phyloP scores from a whole-genome alignment of 2,888 invertebrate species.

The Coronaproctus castanopsis region DNA sequence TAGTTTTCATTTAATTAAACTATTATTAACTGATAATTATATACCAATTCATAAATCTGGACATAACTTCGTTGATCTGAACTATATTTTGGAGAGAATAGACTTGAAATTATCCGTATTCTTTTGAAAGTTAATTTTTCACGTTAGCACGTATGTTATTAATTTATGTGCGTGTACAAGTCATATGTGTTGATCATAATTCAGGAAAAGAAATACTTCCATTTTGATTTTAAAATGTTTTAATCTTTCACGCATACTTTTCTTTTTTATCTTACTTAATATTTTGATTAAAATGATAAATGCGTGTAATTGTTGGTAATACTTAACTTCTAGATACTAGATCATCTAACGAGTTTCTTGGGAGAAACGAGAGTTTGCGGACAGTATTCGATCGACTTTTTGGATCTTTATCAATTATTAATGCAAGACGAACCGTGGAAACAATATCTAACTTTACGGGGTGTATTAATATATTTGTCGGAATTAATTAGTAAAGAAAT shows the following conservation, averaged over 20 bases:
- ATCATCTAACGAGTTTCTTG: conserved; percentile 69
- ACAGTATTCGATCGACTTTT: conserved; percentile 78
- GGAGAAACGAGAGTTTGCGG: conserved; percentile 70
- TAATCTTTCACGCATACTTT: no score
- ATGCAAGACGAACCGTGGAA: conserved; percentile 79
- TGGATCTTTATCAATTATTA: conserved; percentile 64
- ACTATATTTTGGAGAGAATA: no score
- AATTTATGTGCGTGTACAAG: no score
- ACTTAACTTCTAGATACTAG: conserved; percentile 47
- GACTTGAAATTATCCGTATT: background rate
- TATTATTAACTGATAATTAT: no score
- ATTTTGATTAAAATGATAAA: background rate
- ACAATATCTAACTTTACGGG: conserved; percentile 72
- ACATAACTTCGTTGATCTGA: no score
- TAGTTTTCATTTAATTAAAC: no score
- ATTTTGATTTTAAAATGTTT: no score
- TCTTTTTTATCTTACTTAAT: background rate
- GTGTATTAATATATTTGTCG: conserved; percentile 65
- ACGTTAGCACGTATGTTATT: no score
- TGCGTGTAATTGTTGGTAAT: conserved; percentile 7
- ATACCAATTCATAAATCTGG: no score
- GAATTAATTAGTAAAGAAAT: conserved; percentile 74
- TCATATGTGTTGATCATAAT: no score
- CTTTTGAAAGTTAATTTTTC: no score
- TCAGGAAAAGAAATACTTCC: no score